These are phyloP conservation scores for Xestia sexstrigata DNA, from an alignment of 2,888 invertebrate species.

Conservation along the genomic window DNA sequence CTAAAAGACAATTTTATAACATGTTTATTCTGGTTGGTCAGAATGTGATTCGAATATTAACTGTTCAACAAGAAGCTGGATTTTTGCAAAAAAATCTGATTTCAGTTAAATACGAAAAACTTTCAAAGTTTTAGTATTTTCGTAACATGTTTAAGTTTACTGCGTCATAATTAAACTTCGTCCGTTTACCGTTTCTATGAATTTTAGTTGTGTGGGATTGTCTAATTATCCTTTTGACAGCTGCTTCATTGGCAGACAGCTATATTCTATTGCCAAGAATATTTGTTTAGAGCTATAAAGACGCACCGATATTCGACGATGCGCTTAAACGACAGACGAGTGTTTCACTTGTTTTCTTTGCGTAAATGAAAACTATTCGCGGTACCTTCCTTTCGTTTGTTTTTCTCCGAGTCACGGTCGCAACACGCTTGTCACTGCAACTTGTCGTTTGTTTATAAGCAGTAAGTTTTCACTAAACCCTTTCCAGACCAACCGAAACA, in stretches of 20 bases:
- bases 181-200: slow-evolving; percentile 1
- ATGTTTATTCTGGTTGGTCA: background rate
- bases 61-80: background rate
- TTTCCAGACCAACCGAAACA: no score
- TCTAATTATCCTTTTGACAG: background rate
- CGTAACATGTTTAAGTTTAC: no score
- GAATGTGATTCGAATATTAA: background rate
- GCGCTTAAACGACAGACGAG: no score
- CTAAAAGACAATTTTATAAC: background rate
- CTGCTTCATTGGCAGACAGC: background rate
- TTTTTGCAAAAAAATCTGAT: background rate
- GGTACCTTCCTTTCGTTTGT: background rate
- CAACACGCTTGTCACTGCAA: no score
- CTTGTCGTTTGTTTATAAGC: no score
- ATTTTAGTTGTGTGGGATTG: background rate
- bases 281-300: background rate
- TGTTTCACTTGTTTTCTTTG: no score
- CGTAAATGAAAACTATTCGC: background rate
- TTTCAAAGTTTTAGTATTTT: no score
- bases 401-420: background rate
- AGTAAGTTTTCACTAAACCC: no score
- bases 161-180: no score
- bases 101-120: background rate
- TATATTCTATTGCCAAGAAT: background rate
- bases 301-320: background rate